Evolutionary conservation across 2,113 vertebrate species (phyloP), one percentile per base, ranked within the genome.

Genomic region (Sapayoa aenigma): DNA sequence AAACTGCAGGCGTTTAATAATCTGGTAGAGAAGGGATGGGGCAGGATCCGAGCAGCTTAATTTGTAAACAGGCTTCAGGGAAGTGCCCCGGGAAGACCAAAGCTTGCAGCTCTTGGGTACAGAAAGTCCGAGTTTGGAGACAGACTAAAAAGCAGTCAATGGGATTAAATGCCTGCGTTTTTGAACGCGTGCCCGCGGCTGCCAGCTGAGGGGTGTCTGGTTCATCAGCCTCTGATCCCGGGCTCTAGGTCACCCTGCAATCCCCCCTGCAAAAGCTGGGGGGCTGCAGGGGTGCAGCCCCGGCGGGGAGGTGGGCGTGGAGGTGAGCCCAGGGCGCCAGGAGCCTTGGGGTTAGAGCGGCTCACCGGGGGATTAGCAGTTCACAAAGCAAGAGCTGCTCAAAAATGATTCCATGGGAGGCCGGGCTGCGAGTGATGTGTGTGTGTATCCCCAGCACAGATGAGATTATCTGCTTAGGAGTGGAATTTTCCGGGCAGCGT

Each of bases 381-480:
- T 67, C 89, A 14, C 47, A 60, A 55, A 33, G 91, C 84, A 92
- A 89, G 92, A 95, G 84, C 89, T 42, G 82, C 89, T 96, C 86
- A 81, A 91, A 97, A 96, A 95, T 11, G 31, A 68, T 95, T 91
- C 83, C 84, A 67, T 4, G 76, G 93, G 95, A 97, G 90, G 86
- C 85, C 52, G 4, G 79, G 93, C 72, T 67, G 90, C 30, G 33
- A 87, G 82, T 19, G 17, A 24, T 83, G 89, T 31, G 44, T 44
- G 39, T 93, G 81, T 89, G 91, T 13, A 77, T 62, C 90, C 92
- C 97, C 94, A 49, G 94, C 93, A 67, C 92, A 90, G 91, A 90
- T 37, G 49, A 96, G 97, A 95, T 95, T 95, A 95, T 97, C 95
- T 66, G 93, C 95, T 97, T 95, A 98, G 92, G 83, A 95, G 84